Evolutionary conservation across 2,113 vertebrate species (phyloP).

Genomic region (Epinephelus moara): DNA sequence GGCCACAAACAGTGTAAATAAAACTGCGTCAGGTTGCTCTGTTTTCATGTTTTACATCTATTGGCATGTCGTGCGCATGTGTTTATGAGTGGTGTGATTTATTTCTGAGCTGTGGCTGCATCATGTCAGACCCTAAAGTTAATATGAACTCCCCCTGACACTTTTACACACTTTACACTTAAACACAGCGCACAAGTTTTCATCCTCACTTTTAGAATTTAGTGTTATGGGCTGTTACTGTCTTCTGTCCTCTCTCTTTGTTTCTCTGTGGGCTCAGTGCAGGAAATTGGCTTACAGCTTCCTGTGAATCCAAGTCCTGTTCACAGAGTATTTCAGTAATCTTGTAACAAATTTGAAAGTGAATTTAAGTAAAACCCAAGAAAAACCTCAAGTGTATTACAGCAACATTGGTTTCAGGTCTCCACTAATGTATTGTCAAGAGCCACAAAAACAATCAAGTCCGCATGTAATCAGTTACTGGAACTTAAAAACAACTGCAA

Average conservation of each 20-base stretch:
- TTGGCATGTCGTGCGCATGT: not conserved
- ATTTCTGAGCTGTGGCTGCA: not conserved
- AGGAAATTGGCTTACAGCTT: slow-evolving; percentile 42
- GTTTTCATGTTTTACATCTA: not conserved
- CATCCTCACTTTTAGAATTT: not conserved
- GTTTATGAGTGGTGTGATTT: not conserved
- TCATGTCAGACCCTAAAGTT: not conserved
- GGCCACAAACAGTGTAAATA: not conserved
- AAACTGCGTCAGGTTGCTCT: not conserved
- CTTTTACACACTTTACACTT: not conserved
- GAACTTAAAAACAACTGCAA: not conserved
- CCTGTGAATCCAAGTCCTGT: slow-evolving; percentile 27
- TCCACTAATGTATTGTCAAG: not conserved
- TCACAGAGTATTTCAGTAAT: not conserved
- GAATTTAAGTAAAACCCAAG: not conserved
- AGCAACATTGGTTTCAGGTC: not conserved
- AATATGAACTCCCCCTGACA: not conserved
- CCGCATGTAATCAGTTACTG: not conserved
- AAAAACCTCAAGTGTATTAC: not conserved
- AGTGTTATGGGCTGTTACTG: not conserved
- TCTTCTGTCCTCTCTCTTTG: not conserved
- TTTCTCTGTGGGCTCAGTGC: slow-evolving; percentile 12
- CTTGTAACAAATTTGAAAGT: not conserved
- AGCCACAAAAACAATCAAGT: not conserved
- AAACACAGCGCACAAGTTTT: not conserved